Conservation (phyloP, 2,888 invertebrate genomes). For the Melieria crassipennis region DNA sequence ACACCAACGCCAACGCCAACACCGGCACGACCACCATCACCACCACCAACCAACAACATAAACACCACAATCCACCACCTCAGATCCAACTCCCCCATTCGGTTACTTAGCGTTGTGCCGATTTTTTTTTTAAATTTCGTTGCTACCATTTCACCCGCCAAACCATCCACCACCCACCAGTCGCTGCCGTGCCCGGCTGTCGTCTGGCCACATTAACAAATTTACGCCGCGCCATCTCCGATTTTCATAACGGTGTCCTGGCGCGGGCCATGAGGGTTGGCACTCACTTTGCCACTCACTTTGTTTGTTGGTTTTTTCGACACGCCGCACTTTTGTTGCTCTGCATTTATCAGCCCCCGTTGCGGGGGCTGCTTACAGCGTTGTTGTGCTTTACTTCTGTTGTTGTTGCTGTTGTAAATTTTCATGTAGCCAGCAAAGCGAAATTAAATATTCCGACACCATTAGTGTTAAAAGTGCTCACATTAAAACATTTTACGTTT, state of each 20-base stretch:
- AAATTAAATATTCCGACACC: constrained; percentile 65
- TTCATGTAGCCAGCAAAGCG: constrained; percentile 7
- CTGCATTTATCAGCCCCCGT: background rate
- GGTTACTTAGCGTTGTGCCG: constrained; percentile 3
- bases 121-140: constrained; percentile 2
- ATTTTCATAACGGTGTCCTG: constrained; percentile 26
- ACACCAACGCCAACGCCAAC: constrained; percentile 43
- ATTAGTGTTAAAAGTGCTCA: constrained; percentile 63
- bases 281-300: no score
- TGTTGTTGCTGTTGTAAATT: constrained; percentile 11
- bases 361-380: constrained; percentile 3
- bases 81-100: constrained; percentile 16
- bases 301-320: no score
- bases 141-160: constrained; percentile 6
- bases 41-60: constrained; percentile 11
- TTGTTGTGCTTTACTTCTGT: background rate
- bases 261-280: no score
- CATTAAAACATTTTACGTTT: constrained; percentile 45
- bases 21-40: background rate
- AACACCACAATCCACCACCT: constrained; percentile 11
- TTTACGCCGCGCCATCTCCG: constrained; percentile 54
- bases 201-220: constrained; percentile 62
- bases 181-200: constrained; percentile 35
- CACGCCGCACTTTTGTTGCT: constrained; percentile 34
- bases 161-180: background rate